Evolutionary conservation across 2,113 vertebrate species (phyloP), one percentile per base, ranked within the genome.

Genomic region (Amia ocellicauda): DNA sequence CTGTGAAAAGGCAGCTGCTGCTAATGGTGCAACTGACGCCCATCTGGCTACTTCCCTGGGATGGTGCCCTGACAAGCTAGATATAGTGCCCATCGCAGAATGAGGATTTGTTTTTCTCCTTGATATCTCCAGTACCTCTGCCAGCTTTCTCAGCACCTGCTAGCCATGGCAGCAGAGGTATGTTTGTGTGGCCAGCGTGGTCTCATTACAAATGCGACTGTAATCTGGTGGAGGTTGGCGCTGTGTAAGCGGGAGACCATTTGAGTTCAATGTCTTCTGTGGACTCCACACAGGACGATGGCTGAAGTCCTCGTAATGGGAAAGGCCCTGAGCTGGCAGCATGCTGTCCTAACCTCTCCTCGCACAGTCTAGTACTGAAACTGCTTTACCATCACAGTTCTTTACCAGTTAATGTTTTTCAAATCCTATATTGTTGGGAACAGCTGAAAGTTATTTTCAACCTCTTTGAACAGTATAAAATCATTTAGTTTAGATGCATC

Each of bases 121-220:
- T 26, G 22, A 26, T 31, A 22, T 5, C 23, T 7, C 41, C 59
- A 43, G 28, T 8, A 66, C 23, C 57, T 65, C 63, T 59, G 50
- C 58, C 59, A 67, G 41, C 23, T 9, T 51, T 26, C 42, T 62
- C 50, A 31, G 59, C 66, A 67, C 66, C 66, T 67, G 66, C 52
- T 62, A 16, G 26, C 50, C 14, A 42, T 42, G 63, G 64, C n/a
- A 9, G 19, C 36, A 31, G n/a, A 31, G 43, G 22, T 41, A 24
- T n/a, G 20, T 24, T 54, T 23, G 10, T 9, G 7, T 9, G 22
- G 51, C 51, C 51, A 24, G 10, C 3, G 20, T 8, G 20, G 22
- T 7, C 24, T 54, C 24, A 24, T 24, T 54, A 27, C 51, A 22
- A n/a, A 22, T 54, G 22, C 22, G 22, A 8, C 22, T 22, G 11